A percentile compares a stretch with the other conserved stretches of the same genome.
Evolutionary conservation across 2,888 invertebrate genomes (phyloP).

Genomic region (Glaucopsyche alexis): DNA sequence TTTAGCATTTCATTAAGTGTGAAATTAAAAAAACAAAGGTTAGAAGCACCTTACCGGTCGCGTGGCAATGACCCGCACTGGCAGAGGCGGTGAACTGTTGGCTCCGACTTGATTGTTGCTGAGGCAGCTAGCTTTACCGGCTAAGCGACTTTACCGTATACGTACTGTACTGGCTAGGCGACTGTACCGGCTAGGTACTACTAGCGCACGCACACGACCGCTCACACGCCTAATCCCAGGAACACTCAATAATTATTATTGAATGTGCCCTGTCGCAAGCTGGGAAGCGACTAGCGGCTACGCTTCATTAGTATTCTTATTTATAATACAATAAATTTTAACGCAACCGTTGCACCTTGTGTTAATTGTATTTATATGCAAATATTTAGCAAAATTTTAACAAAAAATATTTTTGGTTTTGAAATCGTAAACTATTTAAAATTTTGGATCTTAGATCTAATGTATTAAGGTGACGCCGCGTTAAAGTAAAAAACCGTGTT

Average conservation of each 20-base stretch:
- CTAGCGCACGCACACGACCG: slow-evolving; percentile 49
- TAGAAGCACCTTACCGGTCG: slow-evolving; percentile 47
- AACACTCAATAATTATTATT: slow-evolving; percentile 46
- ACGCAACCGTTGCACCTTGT: background rate
- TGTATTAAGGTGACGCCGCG: too few species aligned
- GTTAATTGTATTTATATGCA: background rate
- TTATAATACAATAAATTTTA: slow-evolving; percentile 4
- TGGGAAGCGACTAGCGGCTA: slow-evolving; percentile 12
- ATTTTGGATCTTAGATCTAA: too few species aligned
- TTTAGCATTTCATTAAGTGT: background rate
- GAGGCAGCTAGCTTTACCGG: background rate
- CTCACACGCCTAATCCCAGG: slow-evolving; percentile 51
- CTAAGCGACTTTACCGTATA: background rate
- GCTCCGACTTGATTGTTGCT: slow-evolving; percentile 43
- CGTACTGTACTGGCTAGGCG: too few species aligned
- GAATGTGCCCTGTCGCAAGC: slow-evolving; percentile 35
- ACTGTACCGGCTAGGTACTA: background rate
- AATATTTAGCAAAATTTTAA: background rate
- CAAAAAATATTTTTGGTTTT: background rate
- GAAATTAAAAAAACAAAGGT: slow-evolving; percentile 5
- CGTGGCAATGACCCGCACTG: slow-evolving; percentile 55
- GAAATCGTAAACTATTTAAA: too few species aligned
- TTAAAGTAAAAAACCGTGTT: too few species aligned
- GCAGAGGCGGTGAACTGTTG: slow-evolving; percentile 59
- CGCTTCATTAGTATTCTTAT: slow-evolving; percentile 29